A percentile compares a stretch with the other conserved stretches of the same genome.
Evolutionary conservation across 2,113 vertebrate species (phyloP).

Genomic region (Nothobranchius furzeri): DNA sequence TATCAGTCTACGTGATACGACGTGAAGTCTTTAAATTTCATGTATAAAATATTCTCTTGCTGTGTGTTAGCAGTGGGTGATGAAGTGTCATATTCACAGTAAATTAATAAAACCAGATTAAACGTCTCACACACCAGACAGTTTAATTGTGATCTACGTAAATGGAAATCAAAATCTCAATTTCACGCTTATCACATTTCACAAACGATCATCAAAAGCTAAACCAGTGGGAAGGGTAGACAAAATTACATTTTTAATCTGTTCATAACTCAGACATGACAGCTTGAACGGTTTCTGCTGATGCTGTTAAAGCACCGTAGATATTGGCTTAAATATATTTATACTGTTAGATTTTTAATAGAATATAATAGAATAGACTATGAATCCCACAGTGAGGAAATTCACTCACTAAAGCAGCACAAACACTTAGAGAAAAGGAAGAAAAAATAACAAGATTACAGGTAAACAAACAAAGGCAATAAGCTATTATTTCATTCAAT

Average conservation of each 20-base stretch:
- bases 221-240: not conserved
- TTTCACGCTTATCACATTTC: conserved; percentile 41
- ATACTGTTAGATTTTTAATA: too few species aligned
- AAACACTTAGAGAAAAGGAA: too few species aligned
- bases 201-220: conserved; percentile 2
- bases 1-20: not conserved
- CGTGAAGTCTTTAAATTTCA: not conserved
- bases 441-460: too few species aligned
- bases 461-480: too few species aligned
- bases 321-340: too few species aligned
- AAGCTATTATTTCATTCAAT: too few species aligned
- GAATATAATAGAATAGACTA: too few species aligned
- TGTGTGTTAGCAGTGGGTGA: not conserved
- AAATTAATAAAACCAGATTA: conserved; percentile 8
- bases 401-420: too few species aligned
- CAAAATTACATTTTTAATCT: not conserved
- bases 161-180: conserved; percentile 35
- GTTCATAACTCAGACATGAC: conserved; percentile 4
- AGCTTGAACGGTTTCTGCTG: not conserved
- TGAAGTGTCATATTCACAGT: not conserved
- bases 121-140: conserved; percentile 3
- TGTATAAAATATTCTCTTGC: not conserved
- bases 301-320: not conserved
- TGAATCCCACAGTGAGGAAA: too few species aligned
- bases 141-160: conserved; percentile 31